Base-by-base conservation (phyloP, 2,113 vertebrate species). In the Strix aluco region DNA sequence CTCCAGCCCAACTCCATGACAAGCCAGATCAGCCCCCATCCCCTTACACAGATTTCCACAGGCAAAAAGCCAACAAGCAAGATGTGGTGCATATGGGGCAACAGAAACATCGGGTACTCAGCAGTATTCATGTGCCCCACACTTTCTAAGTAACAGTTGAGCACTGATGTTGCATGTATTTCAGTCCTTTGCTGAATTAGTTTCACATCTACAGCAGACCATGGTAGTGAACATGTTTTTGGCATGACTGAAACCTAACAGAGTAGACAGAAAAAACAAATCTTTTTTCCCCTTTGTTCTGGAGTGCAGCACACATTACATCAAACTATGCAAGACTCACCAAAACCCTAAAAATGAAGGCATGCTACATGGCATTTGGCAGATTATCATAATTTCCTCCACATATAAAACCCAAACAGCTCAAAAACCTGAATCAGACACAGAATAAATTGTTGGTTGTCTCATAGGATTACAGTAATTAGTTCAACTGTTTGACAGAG, bases 391-490 rank as follows among this genome's bases (percentile, higher is more conserved):
- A 0, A 89, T 75, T 79, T 92, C 70, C 52, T 81, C 83, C 65
- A 77, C 38, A 40, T 30, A 92, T 36, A 92, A 93, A 95, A 87
- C 20, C 7, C 34, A 63, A 82, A 77, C 14, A 92, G 46, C 34
- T 85, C 65, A 47, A 89, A 62, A 87, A 83, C 26, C 49, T 77
- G 66, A 85, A 44, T 3, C 57, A 42, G 36, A 81, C 57, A 82
- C 20, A 66, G 58, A 79, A 89, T 51, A 85, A 91, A 86, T 49
- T 59, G 54, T 32, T 75, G 66, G 73, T 13, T 96, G 61, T 40
- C 84, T 77, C 55, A 40, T 2, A 77, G 51, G n/a, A 92, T 85
- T 96, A 91, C 71, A 97, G 74, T 77, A 92, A 94, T 92, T 91
- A 92, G 32, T 87, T 82, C 22, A 89, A 73, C 74, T 72, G 75